Percentiles rank a stretch among this genome's conserved stretches.
Evolutionary conservation across 2,113 vertebrate genomes (phyloP).

Genomic region (Pygoscelis adeliae): DNA sequence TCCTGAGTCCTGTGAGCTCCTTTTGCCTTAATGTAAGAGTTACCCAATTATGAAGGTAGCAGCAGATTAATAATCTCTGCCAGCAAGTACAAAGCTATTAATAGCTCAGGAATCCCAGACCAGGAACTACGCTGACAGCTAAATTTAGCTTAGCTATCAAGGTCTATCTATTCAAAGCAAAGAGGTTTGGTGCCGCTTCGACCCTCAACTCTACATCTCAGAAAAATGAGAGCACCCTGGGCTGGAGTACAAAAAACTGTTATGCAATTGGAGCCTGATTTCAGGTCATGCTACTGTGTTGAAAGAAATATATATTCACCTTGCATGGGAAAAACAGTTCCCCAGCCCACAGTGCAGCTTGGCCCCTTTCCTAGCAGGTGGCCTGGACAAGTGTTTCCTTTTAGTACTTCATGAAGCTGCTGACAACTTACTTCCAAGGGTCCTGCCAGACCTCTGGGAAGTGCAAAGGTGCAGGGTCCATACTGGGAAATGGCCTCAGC

Average conservation of each 20-base stretch:
- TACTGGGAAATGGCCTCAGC: background rate
- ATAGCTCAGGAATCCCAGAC: slow-evolving; percentile 33
- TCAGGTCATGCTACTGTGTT: background rate
- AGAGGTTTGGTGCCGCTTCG: background rate
- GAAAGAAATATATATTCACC: background rate
- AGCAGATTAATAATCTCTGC: background rate
- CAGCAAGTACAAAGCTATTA: background rate
- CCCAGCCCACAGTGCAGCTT: background rate
- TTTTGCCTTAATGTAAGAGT: background rate
- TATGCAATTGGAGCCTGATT: background rate
- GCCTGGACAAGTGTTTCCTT: background rate
- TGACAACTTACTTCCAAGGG: background rate
- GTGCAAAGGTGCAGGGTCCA: background rate
- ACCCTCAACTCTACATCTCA: background rate
- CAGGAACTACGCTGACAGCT: background rate
- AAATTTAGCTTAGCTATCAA: background rate
- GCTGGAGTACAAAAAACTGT: background rate
- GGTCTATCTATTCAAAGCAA: background rate
- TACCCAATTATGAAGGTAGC: background rate
- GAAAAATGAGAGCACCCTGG: background rate
- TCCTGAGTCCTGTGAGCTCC: background rate
- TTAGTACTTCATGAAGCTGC: background rate
- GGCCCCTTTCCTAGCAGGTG: background rate
- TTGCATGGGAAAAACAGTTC: background rate
- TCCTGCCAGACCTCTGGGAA: background rate